Percentiles rank a stretch among this genome's conserved stretches.
Conservation (phyloP, 2,113 vertebrate genomes). For the Dipodomys stephensi region DNA sequence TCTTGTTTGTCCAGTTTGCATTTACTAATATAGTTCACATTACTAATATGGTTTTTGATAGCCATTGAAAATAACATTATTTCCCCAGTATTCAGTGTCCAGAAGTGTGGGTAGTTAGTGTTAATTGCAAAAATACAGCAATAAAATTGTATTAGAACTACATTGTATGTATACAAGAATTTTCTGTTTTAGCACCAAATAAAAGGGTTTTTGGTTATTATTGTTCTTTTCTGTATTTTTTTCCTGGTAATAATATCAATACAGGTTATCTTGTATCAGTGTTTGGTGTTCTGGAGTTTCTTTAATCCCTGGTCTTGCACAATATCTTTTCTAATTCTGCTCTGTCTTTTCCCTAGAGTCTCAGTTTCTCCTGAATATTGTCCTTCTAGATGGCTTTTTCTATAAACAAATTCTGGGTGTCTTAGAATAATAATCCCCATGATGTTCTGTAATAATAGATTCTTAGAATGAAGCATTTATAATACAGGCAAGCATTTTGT, state of each 20-base stretch:
- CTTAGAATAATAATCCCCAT: background rate
- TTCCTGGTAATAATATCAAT: background rate
- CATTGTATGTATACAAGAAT: background rate
- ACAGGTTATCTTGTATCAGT: background rate
- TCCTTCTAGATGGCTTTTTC: background rate
- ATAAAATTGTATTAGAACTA: background rate
- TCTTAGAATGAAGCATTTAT: background rate
- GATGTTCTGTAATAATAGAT: background rate
- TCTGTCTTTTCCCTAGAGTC: background rate
- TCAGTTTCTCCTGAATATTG: background rate
- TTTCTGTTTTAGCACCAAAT: background rate
- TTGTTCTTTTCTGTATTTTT: background rate
- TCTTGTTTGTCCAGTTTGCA: background rate
- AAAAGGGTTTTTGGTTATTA: background rate
- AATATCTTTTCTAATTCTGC: background rate
- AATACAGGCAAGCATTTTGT: background rate
- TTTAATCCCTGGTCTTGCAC: background rate
- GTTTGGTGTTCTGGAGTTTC: background rate
- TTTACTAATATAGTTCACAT: background rate
- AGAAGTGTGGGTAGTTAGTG: background rate
- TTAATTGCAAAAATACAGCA: background rate
- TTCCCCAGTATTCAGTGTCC: background rate
- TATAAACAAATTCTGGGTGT: background rate
- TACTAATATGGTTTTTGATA: background rate
- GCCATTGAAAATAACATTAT: constrained; percentile 28